Evolutionary conservation across 2,888 invertebrate genomes (phyloP).

Genomic region (Nephrotoma flavescens): DNA sequence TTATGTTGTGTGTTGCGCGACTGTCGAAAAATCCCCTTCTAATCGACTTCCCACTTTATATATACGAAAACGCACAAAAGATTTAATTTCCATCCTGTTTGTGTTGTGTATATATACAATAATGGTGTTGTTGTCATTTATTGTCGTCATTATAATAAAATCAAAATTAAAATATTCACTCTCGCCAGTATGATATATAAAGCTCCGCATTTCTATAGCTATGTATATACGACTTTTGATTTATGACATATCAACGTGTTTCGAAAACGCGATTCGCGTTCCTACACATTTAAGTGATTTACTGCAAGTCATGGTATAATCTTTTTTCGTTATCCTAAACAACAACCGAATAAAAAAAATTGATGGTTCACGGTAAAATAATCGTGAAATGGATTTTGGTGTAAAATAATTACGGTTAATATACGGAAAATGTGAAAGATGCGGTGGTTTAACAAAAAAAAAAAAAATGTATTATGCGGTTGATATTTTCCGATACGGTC

Average conservation of each 20-base stretch:
- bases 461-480: background rate
- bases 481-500: background rate
- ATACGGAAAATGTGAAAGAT: background rate
- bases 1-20: background rate
- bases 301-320: background rate
- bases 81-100: background rate
- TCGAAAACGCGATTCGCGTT: background rate
- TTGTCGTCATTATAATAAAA: background rate
- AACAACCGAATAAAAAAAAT: background rate
- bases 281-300: background rate
- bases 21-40: background rate
- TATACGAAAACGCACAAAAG: background rate
- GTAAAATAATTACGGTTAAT: background rate
- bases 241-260: background rate
- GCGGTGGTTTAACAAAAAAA: background rate
- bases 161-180: background rate
- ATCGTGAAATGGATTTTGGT: background rate
- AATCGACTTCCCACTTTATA: background rate
- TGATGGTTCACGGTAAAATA: background rate
- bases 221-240: background rate
- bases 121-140: background rate
- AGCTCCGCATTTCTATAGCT: background rate
- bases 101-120: background rate
- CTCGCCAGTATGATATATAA: background rate
- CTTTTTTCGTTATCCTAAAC: background rate